Evolutionary conservation across 1,140 invertebrate species (phyloP).

Genomic region (Anoplophora glabripennis): DNA sequence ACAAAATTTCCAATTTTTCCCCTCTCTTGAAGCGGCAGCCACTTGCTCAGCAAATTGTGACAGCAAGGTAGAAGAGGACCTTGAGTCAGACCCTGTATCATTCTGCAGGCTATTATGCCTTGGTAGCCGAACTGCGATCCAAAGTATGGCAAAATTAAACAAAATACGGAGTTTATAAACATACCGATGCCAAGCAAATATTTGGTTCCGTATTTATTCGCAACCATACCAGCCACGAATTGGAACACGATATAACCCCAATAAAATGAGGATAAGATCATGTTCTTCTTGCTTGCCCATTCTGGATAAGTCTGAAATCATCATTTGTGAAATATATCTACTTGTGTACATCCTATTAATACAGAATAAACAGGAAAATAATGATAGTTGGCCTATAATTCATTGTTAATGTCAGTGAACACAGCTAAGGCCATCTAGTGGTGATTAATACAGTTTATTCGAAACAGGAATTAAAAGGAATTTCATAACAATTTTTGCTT

Average conservation of each 20-base stretch:
- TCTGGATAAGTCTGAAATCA: no score
- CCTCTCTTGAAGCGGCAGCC: conserved; percentile 20
- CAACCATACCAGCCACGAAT: conserved; percentile 67
- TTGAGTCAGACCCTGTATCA: conserved; percentile 23
- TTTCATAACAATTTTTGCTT: no score
- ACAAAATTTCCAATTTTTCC: conserved; percentile 4
- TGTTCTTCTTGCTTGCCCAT: conserved; percentile 40
- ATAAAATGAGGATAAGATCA: conserved; percentile 65
- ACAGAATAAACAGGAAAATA: no score
- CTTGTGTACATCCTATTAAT: no score
- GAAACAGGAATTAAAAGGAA: no score
- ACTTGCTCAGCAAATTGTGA: conserved; percentile 20
- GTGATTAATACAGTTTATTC: no score
- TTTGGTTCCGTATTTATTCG: conserved; percentile 62
- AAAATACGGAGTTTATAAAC: conserved; percentile 49
- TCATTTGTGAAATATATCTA: no score
- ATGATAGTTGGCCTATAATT: no score
- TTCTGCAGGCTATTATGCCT: conserved; percentile 21
- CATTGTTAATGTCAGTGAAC: no score
- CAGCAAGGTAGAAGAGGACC: conserved; percentile 23
- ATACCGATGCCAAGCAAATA: conserved; percentile 59
- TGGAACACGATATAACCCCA: conserved; percentile 57
- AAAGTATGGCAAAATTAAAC: conserved; percentile 34
- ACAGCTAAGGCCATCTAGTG: no score
- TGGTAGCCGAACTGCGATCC: conserved; percentile 14